These are phyloP conservation scores for Stegastes partitus DNA, from an alignment of 2,113 vertebrate species.

Conservation along the genomic window DNA sequence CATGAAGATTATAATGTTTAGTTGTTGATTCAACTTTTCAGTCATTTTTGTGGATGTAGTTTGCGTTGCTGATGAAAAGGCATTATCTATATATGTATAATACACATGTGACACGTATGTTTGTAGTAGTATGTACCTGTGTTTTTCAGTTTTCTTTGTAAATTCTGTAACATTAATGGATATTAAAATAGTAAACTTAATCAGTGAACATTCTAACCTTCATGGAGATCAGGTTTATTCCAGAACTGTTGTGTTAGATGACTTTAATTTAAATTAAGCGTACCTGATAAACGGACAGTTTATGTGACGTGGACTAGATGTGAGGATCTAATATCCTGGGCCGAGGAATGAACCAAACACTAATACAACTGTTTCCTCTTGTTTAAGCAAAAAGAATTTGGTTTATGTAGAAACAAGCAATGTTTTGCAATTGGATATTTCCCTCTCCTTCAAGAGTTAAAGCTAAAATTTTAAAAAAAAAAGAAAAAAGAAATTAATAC, in stretches of 20 bases:
- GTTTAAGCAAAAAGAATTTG: constrained; percentile 90
- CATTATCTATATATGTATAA: neutral
- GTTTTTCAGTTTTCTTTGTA: too few relatives aligned
- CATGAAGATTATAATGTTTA: neutral
- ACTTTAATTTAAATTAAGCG: neutral
- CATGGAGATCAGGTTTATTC: neutral
- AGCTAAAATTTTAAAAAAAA: constrained; percentile 85
- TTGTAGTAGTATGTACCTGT: too few relatives aligned
- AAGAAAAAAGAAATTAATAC: constrained; percentile 56
- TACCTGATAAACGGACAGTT: constrained; percentile 15
- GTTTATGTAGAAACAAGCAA: constrained; percentile 93
- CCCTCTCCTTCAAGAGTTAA: constrained; percentile 88
- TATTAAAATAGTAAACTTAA: too few relatives aligned
- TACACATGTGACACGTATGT: too few relatives aligned
- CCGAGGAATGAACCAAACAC: constrained; percentile 80
- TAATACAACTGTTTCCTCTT: constrained; percentile 76
- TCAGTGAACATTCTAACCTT: neutral
- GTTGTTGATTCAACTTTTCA: neutral
- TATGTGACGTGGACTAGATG: constrained; percentile 3
- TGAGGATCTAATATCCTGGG: constrained; percentile 15
- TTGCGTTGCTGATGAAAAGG: neutral
- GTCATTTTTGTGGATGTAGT: neutral
- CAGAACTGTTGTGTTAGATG: neutral
- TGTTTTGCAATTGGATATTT: constrained; percentile 89
- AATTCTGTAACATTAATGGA: too few relatives aligned